Conservation (phyloP, 2,797 vertebrate genomes). For the Chelonia mydas region DNA sequence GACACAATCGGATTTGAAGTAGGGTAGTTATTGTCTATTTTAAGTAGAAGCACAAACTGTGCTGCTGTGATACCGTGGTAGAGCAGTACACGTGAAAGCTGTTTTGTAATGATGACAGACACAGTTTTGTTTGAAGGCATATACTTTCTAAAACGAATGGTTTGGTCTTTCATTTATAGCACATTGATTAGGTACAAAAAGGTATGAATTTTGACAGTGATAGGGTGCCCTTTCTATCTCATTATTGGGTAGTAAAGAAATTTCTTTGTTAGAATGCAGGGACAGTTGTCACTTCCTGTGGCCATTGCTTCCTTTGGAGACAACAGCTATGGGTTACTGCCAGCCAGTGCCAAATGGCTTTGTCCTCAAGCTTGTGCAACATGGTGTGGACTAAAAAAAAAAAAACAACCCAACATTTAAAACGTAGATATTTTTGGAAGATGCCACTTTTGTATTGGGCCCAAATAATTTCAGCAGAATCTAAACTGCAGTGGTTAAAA, state of each 20-base stretch:
- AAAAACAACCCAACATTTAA: background rate
- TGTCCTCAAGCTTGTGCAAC: background rate
- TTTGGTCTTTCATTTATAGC: background rate
- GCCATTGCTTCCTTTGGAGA: background rate
- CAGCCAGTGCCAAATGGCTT: constrained; percentile 3
- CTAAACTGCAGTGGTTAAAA: constrained; percentile 36
- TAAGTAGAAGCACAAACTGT: background rate
- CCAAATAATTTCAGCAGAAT: constrained; percentile 23
- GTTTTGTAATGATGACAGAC: accelerated
- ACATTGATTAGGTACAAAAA: background rate
- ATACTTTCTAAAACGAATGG: background rate
- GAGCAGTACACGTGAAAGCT: background rate
- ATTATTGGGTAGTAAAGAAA: background rate
- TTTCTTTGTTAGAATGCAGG: background rate
- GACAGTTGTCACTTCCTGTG: background rate
- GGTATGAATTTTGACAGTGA: background rate
- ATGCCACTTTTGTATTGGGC: background rate
- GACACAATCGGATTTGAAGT: constrained; percentile 8
- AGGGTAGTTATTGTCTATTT: background rate
- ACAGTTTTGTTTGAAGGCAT: background rate
- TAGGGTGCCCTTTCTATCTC: background rate
- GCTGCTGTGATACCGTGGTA: background rate
- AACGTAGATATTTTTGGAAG: constrained; percentile 9
- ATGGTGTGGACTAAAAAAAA: background rate
- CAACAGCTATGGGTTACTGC: constrained; percentile 28